Percentiles rank a stretch among this genome's conserved stretches.
Conservation (phyloP, 2,797 vertebrate genomes). For the Poeciliopsis gracilis region DNA sequence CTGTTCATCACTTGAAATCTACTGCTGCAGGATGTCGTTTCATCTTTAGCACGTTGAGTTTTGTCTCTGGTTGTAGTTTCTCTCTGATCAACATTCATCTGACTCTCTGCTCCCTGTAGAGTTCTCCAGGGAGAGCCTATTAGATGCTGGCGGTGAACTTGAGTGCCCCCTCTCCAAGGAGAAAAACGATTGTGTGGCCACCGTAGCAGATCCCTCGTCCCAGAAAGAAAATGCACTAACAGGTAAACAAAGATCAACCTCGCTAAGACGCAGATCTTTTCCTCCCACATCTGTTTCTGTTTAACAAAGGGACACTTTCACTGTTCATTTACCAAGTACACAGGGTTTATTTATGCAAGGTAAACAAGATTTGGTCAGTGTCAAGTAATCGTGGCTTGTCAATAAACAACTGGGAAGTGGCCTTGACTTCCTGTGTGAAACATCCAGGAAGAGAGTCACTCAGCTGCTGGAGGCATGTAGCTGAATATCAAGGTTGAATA, state of each 20-base stretch:
- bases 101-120: slow-evolving; percentile 58
- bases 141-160: slow-evolving; percentile 70
- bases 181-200: slow-evolving; percentile 53
- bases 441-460: slow-evolving; percentile 2
- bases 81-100: slow-evolving; percentile 12
- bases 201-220: slow-evolving; percentile 53
- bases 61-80: slow-evolving; percentile 3
- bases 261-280: background rate
- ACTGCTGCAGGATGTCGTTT: background rate
- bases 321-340: slow-evolving; percentile 8
- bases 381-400: slow-evolving; percentile 42
- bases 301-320: slow-evolving; percentile 12
- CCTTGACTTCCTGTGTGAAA: slow-evolving; percentile 48
- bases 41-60: slow-evolving; percentile 5
- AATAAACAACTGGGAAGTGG: slow-evolving; percentile 42
- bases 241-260: slow-evolving; percentile 52
- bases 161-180: slow-evolving; percentile 66
- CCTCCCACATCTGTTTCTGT: background rate
- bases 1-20: background rate
- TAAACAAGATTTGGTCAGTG: slow-evolving; percentile 32
- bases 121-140: slow-evolving; percentile 79
- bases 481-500: background rate
- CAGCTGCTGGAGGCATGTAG: background rate
- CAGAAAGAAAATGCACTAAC: slow-evolving; percentile 62
- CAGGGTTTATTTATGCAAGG: slow-evolving; percentile 41